These are phyloP conservation scores for Drosophila prostipennis DNA, from an alignment of 2,888 invertebrate genomes.

Conservation along the genomic window DNA sequence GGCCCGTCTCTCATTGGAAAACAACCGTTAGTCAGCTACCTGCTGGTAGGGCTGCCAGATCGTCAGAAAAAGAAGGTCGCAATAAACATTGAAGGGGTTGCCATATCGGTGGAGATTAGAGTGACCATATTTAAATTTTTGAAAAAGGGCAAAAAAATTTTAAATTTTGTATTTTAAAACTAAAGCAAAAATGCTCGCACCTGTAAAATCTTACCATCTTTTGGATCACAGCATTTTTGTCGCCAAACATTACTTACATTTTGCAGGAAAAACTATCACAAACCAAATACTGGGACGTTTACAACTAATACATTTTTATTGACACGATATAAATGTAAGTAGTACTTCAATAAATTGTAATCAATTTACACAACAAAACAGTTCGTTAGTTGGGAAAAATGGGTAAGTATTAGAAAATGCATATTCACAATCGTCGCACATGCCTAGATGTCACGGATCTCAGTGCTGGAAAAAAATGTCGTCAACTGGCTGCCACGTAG, in stretches of 20 bases:
- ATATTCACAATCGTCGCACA: no score
- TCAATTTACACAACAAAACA: neutral
- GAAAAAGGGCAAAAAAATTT: neutral
- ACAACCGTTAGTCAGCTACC: neutral
- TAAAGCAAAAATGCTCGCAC: neutral
- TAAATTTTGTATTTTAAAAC: neutral
- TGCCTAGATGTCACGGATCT: neutral
- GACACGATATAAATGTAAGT: slow-evolving; percentile 8
- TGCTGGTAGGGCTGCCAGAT: neutral
- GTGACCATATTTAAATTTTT: neutral
- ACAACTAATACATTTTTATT: slow-evolving; percentile 24
- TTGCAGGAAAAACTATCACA: neutral
- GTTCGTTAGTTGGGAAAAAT: neutral
- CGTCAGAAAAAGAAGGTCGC: neutral
- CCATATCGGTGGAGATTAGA: neutral
- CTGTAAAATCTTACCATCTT: no score
- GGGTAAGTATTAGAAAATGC: neutral
- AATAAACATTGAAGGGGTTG: neutral
- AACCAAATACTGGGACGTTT: neutral
- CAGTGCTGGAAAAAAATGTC: neutral
- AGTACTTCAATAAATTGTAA: slow-evolving; percentile 5
- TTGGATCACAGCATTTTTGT: no score
- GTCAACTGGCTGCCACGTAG: slow-evolving; percentile 1
- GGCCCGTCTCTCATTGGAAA: neutral
- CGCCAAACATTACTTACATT: no score